Percentiles rank a stretch among this genome's conserved stretches.
These are phyloP conservation scores for Percopsis transmontana DNA, from an alignment of 2,113 vertebrate genomes.

Conservation along the genomic window DNA sequence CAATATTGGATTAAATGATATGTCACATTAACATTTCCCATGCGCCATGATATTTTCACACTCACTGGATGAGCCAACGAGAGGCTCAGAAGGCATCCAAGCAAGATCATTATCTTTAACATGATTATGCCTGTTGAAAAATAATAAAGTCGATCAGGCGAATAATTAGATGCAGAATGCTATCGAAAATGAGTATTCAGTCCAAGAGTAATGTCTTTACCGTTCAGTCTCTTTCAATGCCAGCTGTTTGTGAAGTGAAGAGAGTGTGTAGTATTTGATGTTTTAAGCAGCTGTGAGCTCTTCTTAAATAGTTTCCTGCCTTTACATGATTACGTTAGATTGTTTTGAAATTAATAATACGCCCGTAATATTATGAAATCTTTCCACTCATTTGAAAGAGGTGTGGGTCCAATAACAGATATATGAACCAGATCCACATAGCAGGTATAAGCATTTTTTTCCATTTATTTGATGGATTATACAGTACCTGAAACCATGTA, in stretches of 20 bases:
- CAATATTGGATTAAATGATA: neutral
- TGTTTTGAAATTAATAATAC: conserved; percentile 15
- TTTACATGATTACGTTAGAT: neutral
- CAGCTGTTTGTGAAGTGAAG: conserved; percentile 4
- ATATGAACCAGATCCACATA: neutral
- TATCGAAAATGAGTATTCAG: neutral
- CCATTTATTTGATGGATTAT: neutral
- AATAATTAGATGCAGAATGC: neutral
- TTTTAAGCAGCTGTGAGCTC: neutral
- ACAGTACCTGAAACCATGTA: neutral
- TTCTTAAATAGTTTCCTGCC: conserved; percentile 39
- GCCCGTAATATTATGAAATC: conserved; percentile 26
- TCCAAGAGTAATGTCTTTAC: conserved; percentile 11
- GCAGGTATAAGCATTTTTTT: neutral
- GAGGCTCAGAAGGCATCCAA: conserved; percentile 62
- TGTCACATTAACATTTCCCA: neutral
- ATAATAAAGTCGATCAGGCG: neutral
- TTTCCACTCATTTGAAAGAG: neutral
- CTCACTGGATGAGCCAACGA: conserved; percentile 61
- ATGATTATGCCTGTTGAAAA: conserved; percentile 43
- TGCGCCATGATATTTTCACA: neutral
- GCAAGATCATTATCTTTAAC: conserved; percentile 60
- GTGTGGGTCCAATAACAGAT: conserved; percentile 5
- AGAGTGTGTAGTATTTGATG: neutral
- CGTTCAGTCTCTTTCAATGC: conserved; percentile 8